Base-by-base conservation (phyloP, 2,888 invertebrate species). In the Cephus runcator region DNA sequence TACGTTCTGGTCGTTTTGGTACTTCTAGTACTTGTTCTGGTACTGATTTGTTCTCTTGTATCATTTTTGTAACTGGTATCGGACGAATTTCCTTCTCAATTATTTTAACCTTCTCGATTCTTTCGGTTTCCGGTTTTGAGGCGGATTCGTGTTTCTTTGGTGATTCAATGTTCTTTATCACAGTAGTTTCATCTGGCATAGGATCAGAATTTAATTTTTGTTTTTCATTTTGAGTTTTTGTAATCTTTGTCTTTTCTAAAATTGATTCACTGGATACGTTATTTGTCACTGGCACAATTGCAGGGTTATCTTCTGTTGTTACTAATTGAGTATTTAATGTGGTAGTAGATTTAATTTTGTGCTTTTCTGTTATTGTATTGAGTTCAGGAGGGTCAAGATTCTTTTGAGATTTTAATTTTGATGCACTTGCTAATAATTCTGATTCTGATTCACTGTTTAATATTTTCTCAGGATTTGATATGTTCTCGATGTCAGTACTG, bases 1-100 rank as follows among this genome's bases (percentile, higher is more conserved):
- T 87, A 33, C 87, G 81, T 69, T 87, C 86, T 30, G 87, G 87
- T 71, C 85, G 83, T 73, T 83, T 88, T 9, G 89, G 88, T 35
- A 79, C 71, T 77, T 82, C 79, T 12, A 81, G 71, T 11, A 73
- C 34, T 40, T 33, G 73, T 35, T 69, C 34, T 11, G 77, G 40
- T 35, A 69, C 56, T 74, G 69, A 12, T n/a, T 56, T 56, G 23
- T 56, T 23, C 23, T 56, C 56, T 23, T 56, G 56, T 56, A 23
- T 9, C 9, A 74, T 30, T 15, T 81, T 80, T 34, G 74, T 69
- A 31, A 76, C 73, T 4, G 81, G 69, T n/a, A 69, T 31, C 23
- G 71, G 69, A 31, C 1, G 15, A 3, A 86, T 82, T 77, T 85
- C 86, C 75, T 84, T 87, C 40, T 85, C 84, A 11, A 85, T 73